These are phyloP conservation scores for Drosophila multiciliata DNA, from an alignment of 2,888 invertebrate genomes.

Conservation along the genomic window DNA sequence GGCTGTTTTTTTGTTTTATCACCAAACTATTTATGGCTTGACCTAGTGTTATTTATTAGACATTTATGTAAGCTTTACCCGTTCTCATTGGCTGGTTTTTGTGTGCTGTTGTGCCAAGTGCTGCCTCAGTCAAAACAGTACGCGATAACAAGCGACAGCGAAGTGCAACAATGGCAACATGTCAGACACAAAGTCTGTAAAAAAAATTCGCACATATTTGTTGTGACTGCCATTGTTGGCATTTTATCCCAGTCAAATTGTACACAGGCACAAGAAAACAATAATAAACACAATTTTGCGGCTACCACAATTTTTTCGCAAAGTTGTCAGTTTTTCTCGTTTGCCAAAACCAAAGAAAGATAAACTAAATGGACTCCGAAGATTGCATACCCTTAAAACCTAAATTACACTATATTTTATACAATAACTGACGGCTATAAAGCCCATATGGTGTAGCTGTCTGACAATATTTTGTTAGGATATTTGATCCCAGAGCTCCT, in stretches of 20 bases:
- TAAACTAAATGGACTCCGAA: neutral
- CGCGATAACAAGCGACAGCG: conserved; percentile 26
- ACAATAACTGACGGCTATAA: neutral
- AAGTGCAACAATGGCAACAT: conserved; percentile 9
- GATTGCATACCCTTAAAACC: neutral
- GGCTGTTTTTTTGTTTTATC: neutral
- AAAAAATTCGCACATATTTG: conserved; percentile 50
- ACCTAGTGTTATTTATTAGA: neutral
- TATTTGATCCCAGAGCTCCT: neutral
- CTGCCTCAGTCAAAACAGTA: conserved; percentile 39
- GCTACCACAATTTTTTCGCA: conserved; percentile 49
- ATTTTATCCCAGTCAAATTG: conserved; percentile 24
- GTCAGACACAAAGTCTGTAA: conserved; percentile 38
- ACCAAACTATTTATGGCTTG: neutral
- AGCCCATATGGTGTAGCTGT: neutral
- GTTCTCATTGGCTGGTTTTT: neutral
- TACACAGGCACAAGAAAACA: conserved; percentile 11
- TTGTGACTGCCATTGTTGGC: conserved; percentile 19
- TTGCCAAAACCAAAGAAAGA: conserved; percentile 6
- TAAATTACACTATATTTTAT: neutral
- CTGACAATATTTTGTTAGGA: neutral
- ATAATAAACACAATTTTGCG: conserved; percentile 25
- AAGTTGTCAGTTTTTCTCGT: conserved; percentile 44
- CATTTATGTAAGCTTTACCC: neutral
- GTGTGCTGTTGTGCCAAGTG: conserved; percentile 11